These are phyloP conservation scores for Rhea pennata DNA, from an alignment of 2,113 vertebrate species.

Conservation along the genomic window DNA sequence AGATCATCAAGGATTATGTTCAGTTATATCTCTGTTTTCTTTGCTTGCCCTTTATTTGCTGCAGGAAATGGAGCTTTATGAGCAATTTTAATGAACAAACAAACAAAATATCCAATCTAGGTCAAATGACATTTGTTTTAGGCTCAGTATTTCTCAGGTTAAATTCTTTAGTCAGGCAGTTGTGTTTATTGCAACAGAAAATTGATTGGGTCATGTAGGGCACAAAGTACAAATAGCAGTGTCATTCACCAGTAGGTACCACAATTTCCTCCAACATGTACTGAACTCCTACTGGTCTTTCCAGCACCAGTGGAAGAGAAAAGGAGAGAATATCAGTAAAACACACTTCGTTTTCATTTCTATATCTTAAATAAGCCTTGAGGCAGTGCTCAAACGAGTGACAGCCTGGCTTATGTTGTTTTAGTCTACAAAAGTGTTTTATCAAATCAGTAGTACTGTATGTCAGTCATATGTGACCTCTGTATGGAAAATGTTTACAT, in stretches of 20 bases:
- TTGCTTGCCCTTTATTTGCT: conserved; percentile 10
- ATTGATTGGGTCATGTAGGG: conserved; percentile 76
- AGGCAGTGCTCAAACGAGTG: conserved; percentile 82
- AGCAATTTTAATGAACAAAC: conserved; percentile 72
- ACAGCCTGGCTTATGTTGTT: conserved; percentile 81
- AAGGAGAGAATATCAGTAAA: conserved; percentile 49
- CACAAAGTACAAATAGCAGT: conserved; percentile 73
- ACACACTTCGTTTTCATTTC: conserved; percentile 69
- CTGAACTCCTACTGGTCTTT: conserved; percentile 62
- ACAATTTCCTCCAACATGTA: conserved; percentile 71
- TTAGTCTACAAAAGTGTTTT: conserved; percentile 81
- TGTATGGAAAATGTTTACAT: conserved; percentile 86
- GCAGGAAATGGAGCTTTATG: conserved; percentile 53
- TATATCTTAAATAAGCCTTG: conserved; percentile 77
- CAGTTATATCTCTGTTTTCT: neutral
- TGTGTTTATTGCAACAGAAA: conserved; percentile 66
- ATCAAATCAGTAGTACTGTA: conserved; percentile 76
- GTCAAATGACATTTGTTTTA: conserved; percentile 75
- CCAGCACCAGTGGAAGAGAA: conserved; percentile 63
- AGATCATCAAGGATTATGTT: conserved; percentile 9
- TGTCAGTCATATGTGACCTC: conserved; percentile 83
- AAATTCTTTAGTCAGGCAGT: conserved; percentile 65
- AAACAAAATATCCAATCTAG: conserved; percentile 67
- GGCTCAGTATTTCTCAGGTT: conserved; percentile 66
- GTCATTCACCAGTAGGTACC: conserved; percentile 74